phyloP scores from a whole-genome alignment of 1,140 invertebrate genomes.

The Sycophila sp. region DNA sequence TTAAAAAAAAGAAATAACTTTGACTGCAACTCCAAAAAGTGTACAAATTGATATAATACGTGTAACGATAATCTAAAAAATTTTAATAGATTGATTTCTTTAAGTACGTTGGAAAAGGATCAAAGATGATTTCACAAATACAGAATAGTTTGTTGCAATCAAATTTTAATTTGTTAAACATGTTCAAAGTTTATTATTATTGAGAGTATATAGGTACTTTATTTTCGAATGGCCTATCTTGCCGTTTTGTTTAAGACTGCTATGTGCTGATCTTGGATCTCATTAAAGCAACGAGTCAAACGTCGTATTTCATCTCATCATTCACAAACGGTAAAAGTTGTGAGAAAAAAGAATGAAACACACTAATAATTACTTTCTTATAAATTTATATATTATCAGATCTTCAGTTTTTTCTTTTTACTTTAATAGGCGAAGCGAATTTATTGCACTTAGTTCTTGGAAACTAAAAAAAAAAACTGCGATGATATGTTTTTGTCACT shows the following conservation, averaged over 20 bases:
- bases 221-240: constrained; percentile 28
- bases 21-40: constrained; percentile 23
- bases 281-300: constrained; percentile 14
- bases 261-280: constrained; percentile 35
- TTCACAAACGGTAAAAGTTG: not conserved
- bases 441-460: not conserved
- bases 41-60: constrained; percentile 23
- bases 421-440: not conserved
- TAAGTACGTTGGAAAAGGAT: not conserved
- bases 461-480: not conserved
- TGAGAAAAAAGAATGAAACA: constrained; percentile 5
- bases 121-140: constrained; percentile 1
- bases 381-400: not conserved
- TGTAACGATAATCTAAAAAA: constrained; percentile 25
- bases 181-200: constrained; percentile 34
- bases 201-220: constrained; percentile 10
- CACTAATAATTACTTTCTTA: constrained; percentile 14
- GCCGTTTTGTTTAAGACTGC: constrained; percentile 37
- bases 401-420: constrained; percentile 3
- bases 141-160: constrained; percentile 11
- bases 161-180: constrained; percentile 32
- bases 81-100: constrained; percentile 7
- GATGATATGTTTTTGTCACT: not conserved
- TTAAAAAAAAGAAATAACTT: constrained; percentile 32
- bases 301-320: constrained; percentile 19